A percentile compares a stretch with the other conserved stretches of the same genome.
phyloP scores from a whole-genome alignment of 1,140 invertebrate species.

The Leptestheria dahalacensis region DNA sequence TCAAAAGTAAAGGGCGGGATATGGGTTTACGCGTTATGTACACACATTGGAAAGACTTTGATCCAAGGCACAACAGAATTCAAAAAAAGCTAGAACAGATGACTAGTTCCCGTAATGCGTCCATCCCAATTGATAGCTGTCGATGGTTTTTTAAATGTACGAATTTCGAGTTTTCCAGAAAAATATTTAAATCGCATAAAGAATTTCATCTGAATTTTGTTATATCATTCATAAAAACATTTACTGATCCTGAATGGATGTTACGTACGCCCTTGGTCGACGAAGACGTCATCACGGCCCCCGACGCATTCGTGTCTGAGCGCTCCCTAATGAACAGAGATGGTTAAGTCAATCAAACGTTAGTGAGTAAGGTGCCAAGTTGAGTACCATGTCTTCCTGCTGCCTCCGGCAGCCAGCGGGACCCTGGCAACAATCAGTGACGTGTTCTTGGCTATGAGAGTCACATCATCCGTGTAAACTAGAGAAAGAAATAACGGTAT shows the following conservation, averaged over 20 bases:
- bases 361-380: not conserved
- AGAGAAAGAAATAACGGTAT: conserved; percentile 29
- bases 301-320: not conserved
- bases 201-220: not conserved
- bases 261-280: conserved; percentile 17
- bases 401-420: conserved; percentile 43
- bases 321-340: not conserved
- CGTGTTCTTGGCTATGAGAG: conserved; percentile 89
- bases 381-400: conserved; percentile 40
- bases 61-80: no score
- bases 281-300: not conserved
- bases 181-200: not conserved
- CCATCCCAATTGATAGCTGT: no score
- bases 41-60: no score
- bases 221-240: not conserved
- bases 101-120: no score
- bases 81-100: no score
- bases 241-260: conserved; percentile 11
- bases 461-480: conserved; percentile 82
- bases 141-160: no score
- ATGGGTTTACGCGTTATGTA: no score
- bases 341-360: not conserved
- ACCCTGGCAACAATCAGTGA: conserved; percentile 88
- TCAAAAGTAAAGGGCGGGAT: no score
- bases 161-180: no score